Conservation (phyloP, 2,888 invertebrate species). For the Drosophila kuntzei region DNA sequence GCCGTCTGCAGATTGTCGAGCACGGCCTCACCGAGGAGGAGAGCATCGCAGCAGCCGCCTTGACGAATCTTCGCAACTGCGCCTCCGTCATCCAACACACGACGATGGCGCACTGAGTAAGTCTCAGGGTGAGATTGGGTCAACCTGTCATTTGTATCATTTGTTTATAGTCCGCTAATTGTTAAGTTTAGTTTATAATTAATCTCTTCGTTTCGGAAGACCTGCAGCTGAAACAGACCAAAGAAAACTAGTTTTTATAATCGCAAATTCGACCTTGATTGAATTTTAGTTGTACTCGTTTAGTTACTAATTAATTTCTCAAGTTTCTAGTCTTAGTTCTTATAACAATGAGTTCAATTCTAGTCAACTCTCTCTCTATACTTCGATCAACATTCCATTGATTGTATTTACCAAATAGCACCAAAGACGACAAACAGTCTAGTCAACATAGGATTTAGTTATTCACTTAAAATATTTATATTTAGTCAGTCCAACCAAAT, state of each 20-base stretch:
- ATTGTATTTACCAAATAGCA: constrained; percentile 32
- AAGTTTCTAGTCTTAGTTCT: constrained; percentile 62
- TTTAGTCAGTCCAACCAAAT: constrained; percentile 53
- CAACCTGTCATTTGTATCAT: constrained; percentile 50
- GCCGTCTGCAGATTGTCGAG: constrained; percentile 84
- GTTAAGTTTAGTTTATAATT: constrained; percentile 71
- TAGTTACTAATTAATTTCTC: constrained; percentile 45
- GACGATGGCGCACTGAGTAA: constrained; percentile 82
- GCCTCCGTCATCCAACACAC: constrained; percentile 86
- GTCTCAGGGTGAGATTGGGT: constrained; percentile 8
- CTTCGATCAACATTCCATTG: constrained; percentile 67
- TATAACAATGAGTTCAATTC: constrained; percentile 58
- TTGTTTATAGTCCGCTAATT: constrained; percentile 50
- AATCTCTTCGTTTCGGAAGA: constrained; percentile 32
- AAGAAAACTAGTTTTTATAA: constrained; percentile 68
- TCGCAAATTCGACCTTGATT: constrained; percentile 32
- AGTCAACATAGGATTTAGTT: constrained; percentile 50
- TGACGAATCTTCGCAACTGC: constrained; percentile 85
- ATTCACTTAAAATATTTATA: constrained; percentile 31
- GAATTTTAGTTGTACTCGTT: constrained; percentile 43
- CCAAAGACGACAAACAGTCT: constrained; percentile 53
- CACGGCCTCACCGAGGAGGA: constrained; percentile 85
- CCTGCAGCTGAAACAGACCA: constrained; percentile 82
- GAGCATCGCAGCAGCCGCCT: constrained; percentile 85
- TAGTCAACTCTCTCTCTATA: constrained; percentile 55